phyloP scores from a whole-genome alignment of 2,797 vertebrate genomes.

The Neolamprologus multifasciatus region DNA sequence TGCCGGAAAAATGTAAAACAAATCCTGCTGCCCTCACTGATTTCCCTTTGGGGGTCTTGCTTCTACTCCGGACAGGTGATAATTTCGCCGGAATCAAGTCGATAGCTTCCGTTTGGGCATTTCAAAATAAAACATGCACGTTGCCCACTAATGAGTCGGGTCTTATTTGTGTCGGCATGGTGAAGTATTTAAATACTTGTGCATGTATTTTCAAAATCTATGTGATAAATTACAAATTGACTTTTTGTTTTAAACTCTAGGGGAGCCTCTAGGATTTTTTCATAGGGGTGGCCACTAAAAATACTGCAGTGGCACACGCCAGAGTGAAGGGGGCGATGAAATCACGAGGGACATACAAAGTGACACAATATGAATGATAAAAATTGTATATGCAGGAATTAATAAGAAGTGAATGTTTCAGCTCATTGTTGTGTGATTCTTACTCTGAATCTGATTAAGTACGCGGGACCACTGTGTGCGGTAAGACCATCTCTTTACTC shows the following conservation, averaged over 20 bases:
- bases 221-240: not conserved
- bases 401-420: not conserved
- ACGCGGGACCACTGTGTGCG: no score
- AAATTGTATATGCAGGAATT: not conserved
- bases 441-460: no score
- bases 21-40: not conserved
- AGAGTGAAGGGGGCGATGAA: not conserved
- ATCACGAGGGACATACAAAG: not conserved
- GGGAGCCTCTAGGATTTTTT: not conserved
- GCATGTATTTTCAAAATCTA: not conserved
- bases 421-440: not conserved
- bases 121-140: conserved; percentile 29
- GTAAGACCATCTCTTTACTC: no score
- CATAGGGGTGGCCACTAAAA: not conserved
- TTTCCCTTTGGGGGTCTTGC: conserved; percentile 3
- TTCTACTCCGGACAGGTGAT: not conserved
- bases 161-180: not conserved
- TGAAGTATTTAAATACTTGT: not conserved
- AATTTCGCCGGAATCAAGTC: fast-evolving
- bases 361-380: not conserved
- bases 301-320: not conserved
- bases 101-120: not conserved
- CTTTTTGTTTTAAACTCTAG: not conserved
- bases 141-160: not conserved
- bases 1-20: not conserved